A percentile compares a stretch with the other conserved stretches of the same genome.
Evolutionary conservation across 1,140 invertebrate species (phyloP).

Genomic region (Cotesia vestalis): DNA sequence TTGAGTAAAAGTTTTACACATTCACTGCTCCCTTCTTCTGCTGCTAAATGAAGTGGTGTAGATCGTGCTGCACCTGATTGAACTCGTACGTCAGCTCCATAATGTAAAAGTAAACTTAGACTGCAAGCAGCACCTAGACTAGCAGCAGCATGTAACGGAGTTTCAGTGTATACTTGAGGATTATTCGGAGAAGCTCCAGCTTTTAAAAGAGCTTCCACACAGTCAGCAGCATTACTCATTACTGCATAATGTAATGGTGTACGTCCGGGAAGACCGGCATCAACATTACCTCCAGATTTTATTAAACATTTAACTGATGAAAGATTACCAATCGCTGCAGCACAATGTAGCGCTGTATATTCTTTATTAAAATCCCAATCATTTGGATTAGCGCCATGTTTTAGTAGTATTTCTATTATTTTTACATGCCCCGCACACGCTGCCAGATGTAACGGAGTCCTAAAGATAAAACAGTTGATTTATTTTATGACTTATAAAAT

Average conservation of each 20-base stretch:
- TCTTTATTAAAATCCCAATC: conserved; percentile 73
- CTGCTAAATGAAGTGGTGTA: conserved; percentile 83
- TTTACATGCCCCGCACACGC: conserved; percentile 73
- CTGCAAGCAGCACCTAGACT: conserved; percentile 75
- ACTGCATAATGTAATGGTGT: conserved; percentile 79
- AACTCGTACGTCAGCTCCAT: conserved; percentile 80
- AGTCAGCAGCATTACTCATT: conserved; percentile 73
- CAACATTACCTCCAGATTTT: conserved; percentile 74
- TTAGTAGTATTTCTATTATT: conserved; percentile 72
- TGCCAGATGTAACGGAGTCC: conserved; percentile 81
- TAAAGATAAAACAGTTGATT: conserved; percentile 46
- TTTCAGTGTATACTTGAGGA: conserved; percentile 84
- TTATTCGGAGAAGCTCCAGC: conserved; percentile 79
- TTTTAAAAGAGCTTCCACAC: conserved; percentile 74
- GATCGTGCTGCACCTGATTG: conserved; percentile 73
- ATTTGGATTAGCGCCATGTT: conserved; percentile 72
- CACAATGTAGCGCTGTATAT: conserved; percentile 80
- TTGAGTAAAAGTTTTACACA: conserved; percentile 77
- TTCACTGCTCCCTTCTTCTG: conserved; percentile 80
- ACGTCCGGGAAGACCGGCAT: conserved; percentile 74
- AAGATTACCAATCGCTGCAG: conserved; percentile 73
- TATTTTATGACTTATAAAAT: conserved; percentile 10
- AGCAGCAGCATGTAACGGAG: conserved; percentile 83
- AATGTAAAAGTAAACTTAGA: conserved; percentile 73
- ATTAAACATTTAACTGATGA: conserved; percentile 71